phyloP scores from a whole-genome alignment of 2,888 invertebrate genomes.

The Caradrina clavipalpis region DNA sequence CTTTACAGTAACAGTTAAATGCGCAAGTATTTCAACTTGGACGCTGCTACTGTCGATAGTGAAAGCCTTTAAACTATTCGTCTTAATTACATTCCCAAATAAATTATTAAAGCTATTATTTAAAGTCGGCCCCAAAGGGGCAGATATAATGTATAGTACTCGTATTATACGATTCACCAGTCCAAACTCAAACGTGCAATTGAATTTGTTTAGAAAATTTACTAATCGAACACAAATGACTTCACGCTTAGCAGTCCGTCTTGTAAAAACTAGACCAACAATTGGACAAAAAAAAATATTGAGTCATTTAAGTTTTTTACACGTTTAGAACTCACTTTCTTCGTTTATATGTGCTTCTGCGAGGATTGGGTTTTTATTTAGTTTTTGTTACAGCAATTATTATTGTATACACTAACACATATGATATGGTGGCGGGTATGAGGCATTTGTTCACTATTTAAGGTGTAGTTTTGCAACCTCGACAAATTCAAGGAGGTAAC shows the following conservation, averaged over 20 bases:
- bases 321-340: background rate
- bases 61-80: constrained; percentile 40
- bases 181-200: no score
- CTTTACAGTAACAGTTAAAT: constrained; percentile 49
- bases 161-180: background rate
- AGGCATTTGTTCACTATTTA: no score
- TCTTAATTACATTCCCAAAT: constrained; percentile 39
- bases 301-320: constrained; percentile 38
- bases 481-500: no score
- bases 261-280: background rate
- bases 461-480: no score
- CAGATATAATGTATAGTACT: background rate
- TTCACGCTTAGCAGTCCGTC: background rate
- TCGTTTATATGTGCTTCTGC: no score
- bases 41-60: constrained; percentile 36
- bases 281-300: background rate
- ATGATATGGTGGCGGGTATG: no score
- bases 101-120: constrained; percentile 19
- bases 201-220: background rate
- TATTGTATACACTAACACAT: no score
- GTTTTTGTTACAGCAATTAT: no score
- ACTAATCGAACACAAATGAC: background rate
- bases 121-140: constrained; percentile 1
- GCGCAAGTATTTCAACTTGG: constrained; percentile 48
- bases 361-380: no score